Evolutionary conservation across 1,140 invertebrate genomes (phyloP).

Genomic region (Zophobas morio): DNA sequence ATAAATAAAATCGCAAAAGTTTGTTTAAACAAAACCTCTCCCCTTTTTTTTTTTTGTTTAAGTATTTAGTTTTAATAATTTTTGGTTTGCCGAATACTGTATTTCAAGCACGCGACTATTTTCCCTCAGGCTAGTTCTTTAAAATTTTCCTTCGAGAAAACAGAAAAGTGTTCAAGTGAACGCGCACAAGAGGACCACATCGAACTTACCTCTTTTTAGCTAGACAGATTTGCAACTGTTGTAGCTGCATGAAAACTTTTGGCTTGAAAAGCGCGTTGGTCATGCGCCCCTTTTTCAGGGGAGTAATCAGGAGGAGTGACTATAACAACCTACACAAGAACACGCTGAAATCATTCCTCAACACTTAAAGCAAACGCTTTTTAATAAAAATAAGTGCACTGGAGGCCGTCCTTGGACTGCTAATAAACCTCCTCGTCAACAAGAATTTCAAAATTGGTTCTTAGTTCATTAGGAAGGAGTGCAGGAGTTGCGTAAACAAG

Average conservation of each 20-base stretch:
- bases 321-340: conserved; percentile 39
- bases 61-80: no score
- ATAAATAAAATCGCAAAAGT: no score
- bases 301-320: conserved; percentile 41
- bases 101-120: no score
- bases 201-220: conserved; percentile 41
- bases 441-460: background rate
- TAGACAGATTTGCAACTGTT: conserved; percentile 39
- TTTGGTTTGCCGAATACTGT: no score
- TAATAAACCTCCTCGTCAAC: conserved; percentile 21
- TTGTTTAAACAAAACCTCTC: no score
- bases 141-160: background rate
- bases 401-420: conserved; percentile 5
- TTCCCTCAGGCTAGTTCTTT: background rate
- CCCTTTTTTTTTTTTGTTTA: no score
- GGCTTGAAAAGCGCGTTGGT: conserved; percentile 19
- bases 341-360: conserved; percentile 26
- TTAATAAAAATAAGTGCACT: conserved; percentile 32
- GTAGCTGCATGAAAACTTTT: conserved; percentile 34
- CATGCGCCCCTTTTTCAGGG: conserved; percentile 39
- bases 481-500: no score
- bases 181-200: conserved; percentile 7
- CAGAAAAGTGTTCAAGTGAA: no score
- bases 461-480: no score
- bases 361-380: conserved; percentile 13